These are phyloP conservation scores for Hydropsyche tenuis DNA, from an alignment of 1,140 invertebrate species.

Conservation along the genomic window DNA sequence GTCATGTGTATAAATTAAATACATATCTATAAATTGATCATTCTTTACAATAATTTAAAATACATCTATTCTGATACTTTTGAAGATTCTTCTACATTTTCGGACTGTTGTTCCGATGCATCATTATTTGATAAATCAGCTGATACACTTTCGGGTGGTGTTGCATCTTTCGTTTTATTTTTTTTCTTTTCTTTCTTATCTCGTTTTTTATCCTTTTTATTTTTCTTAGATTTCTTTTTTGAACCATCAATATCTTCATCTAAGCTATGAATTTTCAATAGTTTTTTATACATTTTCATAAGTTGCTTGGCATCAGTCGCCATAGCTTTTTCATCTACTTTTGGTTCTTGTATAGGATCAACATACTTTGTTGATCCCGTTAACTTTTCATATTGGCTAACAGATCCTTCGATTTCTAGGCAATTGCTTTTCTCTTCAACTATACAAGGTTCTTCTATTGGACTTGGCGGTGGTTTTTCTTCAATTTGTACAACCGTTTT, in stretches of 20 bases:
- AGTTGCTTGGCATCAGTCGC: slow-evolving; percentile 60
- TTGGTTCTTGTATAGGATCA: slow-evolving; percentile 53
- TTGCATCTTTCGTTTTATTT: slow-evolving; percentile 9
- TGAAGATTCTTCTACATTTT: too few relatives aligned
- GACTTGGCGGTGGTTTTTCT: slow-evolving; percentile 14
- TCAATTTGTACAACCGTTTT: not conserved
- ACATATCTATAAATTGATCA: too few relatives aligned
- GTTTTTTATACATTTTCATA: slow-evolving; percentile 61
- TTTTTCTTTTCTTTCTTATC: slow-evolving; percentile 38
- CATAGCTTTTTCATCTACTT: slow-evolving; percentile 52
- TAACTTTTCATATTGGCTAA: slow-evolving; percentile 60
- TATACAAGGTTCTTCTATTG: not conserved
- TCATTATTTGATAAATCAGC: too few relatives aligned
- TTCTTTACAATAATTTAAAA: too few relatives aligned
- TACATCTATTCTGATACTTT: too few relatives aligned
- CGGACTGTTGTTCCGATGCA: too few relatives aligned
- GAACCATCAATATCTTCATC: slow-evolving; percentile 55
- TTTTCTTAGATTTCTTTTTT: slow-evolving; percentile 54
- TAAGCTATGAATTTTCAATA: slow-evolving; percentile 60
- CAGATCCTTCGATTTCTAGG: slow-evolving; percentile 54
- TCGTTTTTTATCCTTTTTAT: slow-evolving; percentile 51
- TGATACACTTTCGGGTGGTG: not conserved
- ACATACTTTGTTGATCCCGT: slow-evolving; percentile 58
- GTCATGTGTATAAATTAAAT: too few relatives aligned
- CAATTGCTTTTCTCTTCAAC: not conserved